These are phyloP conservation scores for Poeciliopsis presidionis DNA, from an alignment of 2,797 vertebrate genomes.

Conservation along the genomic window DNA sequence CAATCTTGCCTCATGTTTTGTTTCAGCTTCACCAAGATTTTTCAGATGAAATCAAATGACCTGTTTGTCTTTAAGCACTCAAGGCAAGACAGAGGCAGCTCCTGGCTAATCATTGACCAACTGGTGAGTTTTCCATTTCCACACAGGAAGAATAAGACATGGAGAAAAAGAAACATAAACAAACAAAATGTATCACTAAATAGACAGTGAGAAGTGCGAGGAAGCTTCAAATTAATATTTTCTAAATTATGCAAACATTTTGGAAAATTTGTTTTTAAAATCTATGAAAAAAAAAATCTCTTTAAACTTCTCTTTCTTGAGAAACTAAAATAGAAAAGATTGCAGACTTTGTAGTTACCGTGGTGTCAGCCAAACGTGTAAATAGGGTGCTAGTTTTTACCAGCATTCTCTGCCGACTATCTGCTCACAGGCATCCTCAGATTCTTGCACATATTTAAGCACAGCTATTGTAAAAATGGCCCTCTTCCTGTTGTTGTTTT, in stretches of 20 bases:
- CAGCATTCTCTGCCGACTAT: slow-evolving; percentile 48
- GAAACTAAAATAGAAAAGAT: slow-evolving; percentile 11
- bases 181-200: not conserved
- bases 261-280: not conserved
- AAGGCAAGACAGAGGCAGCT: slow-evolving; percentile 54
- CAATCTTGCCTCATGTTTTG: slow-evolving; percentile 12
- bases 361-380: slow-evolving; percentile 51
- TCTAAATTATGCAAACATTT: not conserved
- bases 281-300: not conserved
- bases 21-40: slow-evolving; percentile 13
- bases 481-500: slow-evolving; percentile 87
- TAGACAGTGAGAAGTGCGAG: not conserved
- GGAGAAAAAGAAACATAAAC: not conserved
- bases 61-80: slow-evolving; percentile 54
- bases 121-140: slow-evolving; percentile 60
- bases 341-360: slow-evolving; percentile 31
- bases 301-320: not conserved
- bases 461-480: slow-evolving; percentile 83
- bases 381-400: slow-evolving; percentile 61
- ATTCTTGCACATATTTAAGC: slow-evolving; percentile 78
- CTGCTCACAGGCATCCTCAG: slow-evolving; percentile 64
- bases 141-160: slow-evolving; percentile 10
- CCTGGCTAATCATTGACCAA: slow-evolving; percentile 76
- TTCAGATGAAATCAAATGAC: slow-evolving; percentile 18
- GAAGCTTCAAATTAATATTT: not conserved